Evolutionary conservation across 2,113 vertebrate species (phyloP), one percentile per base, ranked within the genome.

Genomic region (Salvelinus alpinus): DNA sequence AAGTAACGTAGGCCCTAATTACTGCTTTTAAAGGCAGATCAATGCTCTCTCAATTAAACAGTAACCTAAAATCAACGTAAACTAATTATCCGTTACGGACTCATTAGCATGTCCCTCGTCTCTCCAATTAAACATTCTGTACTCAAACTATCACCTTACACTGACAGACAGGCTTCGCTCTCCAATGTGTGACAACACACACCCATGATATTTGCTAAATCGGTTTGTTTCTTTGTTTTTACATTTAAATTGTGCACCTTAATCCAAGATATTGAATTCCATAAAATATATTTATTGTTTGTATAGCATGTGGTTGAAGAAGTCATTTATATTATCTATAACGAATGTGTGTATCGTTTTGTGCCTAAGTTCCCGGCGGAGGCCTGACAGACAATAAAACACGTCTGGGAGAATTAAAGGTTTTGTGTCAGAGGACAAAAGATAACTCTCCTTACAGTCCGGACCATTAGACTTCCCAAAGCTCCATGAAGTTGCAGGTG

Each of bases 11-110:
- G 9, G 9, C 38, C 38, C 9, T 44, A 93, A 94, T 94, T 92
- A 93, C 91, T 88, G 89, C 87, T 86, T 92, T 93, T 92, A 89
- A 89, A 91, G 78, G 80, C 71, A 76, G 91, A 87, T 89, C 90
- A 88, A 78, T 82, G 85, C 71, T 54, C 14, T 80, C 24, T 68
- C 69, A 47, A 81, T 85, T 78, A 80, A 78, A 70, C 71, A 79
- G 64, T 34, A 44, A 75, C 78, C 70, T 64, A 71, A 71, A 80
- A 29, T 66, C 67, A 44, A 60, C 74, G 80, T 76, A 84, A 78
- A 72, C 54, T 24, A 29, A 38, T 51, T 24, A 67, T 67, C 14
- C 27, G 22, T 29, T 29, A 47, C 38, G 9, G 44, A 66, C 2
- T 54, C 44, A 67, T 77, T 76, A 78, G 72, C 70, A 48, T 64